Percentiles rank a stretch among this genome's conserved stretches.
phyloP scores from a whole-genome alignment of 2,113 vertebrate genomes.

The Amblyornis subalaris region DNA sequence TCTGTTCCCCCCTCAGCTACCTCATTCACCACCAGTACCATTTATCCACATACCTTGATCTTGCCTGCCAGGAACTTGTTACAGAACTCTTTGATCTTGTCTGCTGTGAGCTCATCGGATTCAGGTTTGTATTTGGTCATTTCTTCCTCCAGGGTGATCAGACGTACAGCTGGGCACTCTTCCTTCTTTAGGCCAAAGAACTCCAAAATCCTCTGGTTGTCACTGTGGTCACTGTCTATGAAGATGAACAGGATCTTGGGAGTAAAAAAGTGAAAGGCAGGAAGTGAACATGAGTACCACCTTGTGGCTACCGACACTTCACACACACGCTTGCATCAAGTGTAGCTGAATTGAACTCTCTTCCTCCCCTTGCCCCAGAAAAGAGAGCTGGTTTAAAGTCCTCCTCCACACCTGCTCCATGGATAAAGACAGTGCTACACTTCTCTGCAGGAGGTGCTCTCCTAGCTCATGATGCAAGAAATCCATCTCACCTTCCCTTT shows the following conservation, averaged over 20 bases:
- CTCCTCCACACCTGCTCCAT: background rate
- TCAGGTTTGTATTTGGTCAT: constrained; percentile 98
- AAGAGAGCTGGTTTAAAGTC: background rate
- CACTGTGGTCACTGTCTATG: constrained; percentile 91
- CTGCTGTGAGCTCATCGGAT: constrained; percentile 79
- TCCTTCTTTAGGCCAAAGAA: constrained; percentile 98
- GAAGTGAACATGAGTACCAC: background rate
- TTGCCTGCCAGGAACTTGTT: constrained; percentile 87
- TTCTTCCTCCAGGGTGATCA: constrained; percentile 97
- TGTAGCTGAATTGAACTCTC: background rate
- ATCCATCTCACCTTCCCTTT: constrained; percentile 84
- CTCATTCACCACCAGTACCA: background rate
- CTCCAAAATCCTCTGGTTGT: constrained; percentile 97
- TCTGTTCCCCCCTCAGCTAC: background rate
- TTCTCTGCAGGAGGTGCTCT: background rate
- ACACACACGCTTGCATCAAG: fast-evolving
- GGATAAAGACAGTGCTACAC: background rate
- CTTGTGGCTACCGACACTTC: background rate
- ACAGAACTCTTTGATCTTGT: constrained; percentile 87
- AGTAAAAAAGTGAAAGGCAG: background rate
- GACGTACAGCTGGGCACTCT: constrained; percentile 91
- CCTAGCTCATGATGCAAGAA: background rate
- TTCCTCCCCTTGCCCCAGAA: background rate
- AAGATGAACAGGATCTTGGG: constrained; percentile 97
- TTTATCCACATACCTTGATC: constrained; percentile 81